A percentile compares a stretch with the other conserved stretches of the same genome.
Evolutionary conservation across 2,888 invertebrate species (phyloP).

Genomic region (Mesoligia furuncula): DNA sequence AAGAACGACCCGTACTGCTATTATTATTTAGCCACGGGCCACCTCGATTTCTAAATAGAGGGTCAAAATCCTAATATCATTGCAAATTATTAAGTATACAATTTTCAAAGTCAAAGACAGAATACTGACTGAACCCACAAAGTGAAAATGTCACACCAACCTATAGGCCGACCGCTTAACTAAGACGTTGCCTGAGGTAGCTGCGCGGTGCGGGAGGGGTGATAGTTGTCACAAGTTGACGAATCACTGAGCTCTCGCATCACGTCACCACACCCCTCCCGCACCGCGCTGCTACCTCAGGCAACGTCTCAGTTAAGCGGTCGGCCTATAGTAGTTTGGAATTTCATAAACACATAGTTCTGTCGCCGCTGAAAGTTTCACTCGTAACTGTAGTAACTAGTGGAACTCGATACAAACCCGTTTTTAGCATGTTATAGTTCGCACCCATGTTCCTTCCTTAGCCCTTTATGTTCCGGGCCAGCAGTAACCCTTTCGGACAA

Average conservation of each 20-base stretch:
- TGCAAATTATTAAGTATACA: not conserved
- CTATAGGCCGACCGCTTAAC: too few species aligned
- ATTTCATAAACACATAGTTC: constrained; percentile 57
- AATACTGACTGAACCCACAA: not conserved
- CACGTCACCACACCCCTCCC: too few species aligned
- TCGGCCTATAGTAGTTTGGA: not conserved
- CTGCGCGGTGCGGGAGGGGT: too few species aligned
- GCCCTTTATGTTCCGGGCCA: too few species aligned
- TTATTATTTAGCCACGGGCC: too few species aligned
- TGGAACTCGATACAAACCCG: constrained; percentile 3
- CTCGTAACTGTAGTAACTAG: not conserved
- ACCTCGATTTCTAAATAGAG: not conserved
- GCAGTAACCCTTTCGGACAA: too few species aligned
- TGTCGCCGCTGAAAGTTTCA: constrained; percentile 23
- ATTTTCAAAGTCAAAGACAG: constrained; percentile 22
- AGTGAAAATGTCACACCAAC: constrained; percentile 30
- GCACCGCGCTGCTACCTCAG: too few species aligned
- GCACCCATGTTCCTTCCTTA: too few species aligned
- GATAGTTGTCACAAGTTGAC: too few species aligned
- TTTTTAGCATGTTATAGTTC: not conserved
- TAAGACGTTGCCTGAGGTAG: too few species aligned
- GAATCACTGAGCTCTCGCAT: too few species aligned
- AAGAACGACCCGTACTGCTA: not conserved
- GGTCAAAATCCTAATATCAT: not conserved
- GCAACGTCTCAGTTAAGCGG: too few species aligned